These are phyloP conservation scores for Thymelicus acteon DNA, from an alignment of 2,888 invertebrate genomes.

Conservation along the genomic window DNA sequence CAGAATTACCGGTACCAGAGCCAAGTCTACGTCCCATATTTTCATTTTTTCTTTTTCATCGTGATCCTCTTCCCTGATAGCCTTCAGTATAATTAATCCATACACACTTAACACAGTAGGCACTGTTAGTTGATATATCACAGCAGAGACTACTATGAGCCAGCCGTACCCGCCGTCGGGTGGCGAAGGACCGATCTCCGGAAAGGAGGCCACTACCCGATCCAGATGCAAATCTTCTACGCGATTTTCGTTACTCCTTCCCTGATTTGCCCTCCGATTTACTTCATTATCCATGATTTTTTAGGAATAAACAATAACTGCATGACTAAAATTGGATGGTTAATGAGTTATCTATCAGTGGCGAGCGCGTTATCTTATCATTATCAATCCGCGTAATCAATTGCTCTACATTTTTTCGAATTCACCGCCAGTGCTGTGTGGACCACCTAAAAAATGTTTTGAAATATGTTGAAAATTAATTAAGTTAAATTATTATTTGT, in stretches of 20 bases:
- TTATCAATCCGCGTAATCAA: conserved; percentile 73
- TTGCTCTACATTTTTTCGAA: conserved; percentile 73
- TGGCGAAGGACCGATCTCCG: conserved; percentile 87
- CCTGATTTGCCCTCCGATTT: conserved; percentile 46
- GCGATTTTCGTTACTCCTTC: conserved; percentile 47
- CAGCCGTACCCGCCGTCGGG: conserved; percentile 89
- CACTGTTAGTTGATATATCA: conserved; percentile 86
- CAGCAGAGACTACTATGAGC: conserved; percentile 85
- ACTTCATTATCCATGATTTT: conserved; percentile 62
- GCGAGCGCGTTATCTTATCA: conserved; percentile 80
- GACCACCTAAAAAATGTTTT: conserved; percentile 2
- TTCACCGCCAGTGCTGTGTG: conserved; percentile 59
- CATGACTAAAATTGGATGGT: conserved; percentile 65
- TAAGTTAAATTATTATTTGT: background rate
- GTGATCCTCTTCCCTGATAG: conserved; percentile 75
- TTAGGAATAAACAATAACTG: conserved; percentile 61
- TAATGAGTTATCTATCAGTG: conserved; percentile 67
- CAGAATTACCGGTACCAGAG: conserved; percentile 86
- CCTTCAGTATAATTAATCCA: conserved; percentile 82
- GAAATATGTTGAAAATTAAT: conserved; percentile 14
- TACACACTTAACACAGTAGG: conserved; percentile 83
- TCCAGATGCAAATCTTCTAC: conserved; percentile 81
- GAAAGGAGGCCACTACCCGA: conserved; percentile 85
- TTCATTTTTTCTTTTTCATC: conserved; percentile 66
- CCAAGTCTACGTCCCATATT: conserved; percentile 85